Conservation (phyloP, 2,113 vertebrate species). For the Gymnogyps californianus region DNA sequence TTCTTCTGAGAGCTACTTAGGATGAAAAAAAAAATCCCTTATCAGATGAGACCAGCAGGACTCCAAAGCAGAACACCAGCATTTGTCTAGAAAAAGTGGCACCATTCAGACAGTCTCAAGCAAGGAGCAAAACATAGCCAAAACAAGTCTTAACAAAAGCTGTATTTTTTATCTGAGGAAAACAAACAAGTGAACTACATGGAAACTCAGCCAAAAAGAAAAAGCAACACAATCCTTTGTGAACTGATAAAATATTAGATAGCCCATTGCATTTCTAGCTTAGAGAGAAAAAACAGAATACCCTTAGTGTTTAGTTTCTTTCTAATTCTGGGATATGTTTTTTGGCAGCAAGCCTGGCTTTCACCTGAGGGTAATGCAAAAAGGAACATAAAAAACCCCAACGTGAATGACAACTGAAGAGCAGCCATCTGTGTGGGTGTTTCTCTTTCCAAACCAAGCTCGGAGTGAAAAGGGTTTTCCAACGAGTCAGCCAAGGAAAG, state of each 20-base stretch:
- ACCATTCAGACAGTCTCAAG: not conserved
- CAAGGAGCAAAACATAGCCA: not conserved
- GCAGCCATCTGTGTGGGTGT: not conserved
- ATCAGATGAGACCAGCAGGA: not conserved
- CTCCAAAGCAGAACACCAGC: not conserved
- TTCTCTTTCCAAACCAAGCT: slow-evolving; percentile 22
- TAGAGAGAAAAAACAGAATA: not conserved
- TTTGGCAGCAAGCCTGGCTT: not conserved
- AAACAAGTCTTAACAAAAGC: not conserved
- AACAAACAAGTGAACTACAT: not conserved
- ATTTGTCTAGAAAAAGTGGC: not conserved
- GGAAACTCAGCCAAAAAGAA: not conserved
- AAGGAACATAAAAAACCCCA: not conserved
- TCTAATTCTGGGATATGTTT: not conserved
- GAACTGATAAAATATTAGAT: not conserved
- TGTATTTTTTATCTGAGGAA: not conserved
- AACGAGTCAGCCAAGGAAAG: not conserved
- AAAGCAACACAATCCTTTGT: not conserved
- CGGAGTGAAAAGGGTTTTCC: slow-evolving; percentile 4
- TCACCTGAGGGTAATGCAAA: slow-evolving; percentile 19
- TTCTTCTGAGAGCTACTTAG: not conserved
- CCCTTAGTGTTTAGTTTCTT: not conserved
- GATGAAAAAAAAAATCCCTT: not conserved
- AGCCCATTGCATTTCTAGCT: not conserved
- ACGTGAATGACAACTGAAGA: not conserved